These are phyloP conservation scores for Phrynosoma platyrhinos DNA, from an alignment of 2,113 vertebrate genomes.

Conservation along the genomic window DNA sequence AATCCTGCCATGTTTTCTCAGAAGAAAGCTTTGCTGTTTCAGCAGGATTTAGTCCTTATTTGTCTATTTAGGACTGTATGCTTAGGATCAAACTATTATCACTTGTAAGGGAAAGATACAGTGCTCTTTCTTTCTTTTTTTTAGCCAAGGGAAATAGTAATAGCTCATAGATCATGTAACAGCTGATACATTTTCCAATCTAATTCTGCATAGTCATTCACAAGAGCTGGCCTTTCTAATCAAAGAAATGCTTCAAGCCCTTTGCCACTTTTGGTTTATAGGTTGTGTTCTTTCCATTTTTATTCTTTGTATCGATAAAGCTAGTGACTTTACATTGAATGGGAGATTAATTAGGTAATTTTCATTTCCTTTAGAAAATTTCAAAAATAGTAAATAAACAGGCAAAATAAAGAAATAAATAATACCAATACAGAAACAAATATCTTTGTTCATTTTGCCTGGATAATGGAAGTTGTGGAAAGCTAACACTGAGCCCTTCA, in stretches of 20 bases:
- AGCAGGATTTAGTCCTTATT: neutral
- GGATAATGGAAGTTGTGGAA: constrained; percentile 1
- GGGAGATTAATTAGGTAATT: constrained; percentile 22
- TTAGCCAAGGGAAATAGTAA: neutral
- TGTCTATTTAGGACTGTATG: neutral
- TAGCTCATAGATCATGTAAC: neutral
- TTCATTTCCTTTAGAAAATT: constrained; percentile 21
- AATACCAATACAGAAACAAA: neutral
- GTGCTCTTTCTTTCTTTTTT: neutral
- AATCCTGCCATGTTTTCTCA: too few relatives aligned
- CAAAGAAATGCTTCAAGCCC: constrained; percentile 10
- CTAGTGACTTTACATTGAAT: constrained; percentile 32
- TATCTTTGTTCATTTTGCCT: neutral
- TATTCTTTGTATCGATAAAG: constrained; percentile 38
- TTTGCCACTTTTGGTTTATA: constrained; percentile 21
- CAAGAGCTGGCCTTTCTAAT: neutral
- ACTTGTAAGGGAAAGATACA: neutral
- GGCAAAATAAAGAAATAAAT: constrained; percentile 2
- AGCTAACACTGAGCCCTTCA: neutral
- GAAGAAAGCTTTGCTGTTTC: neutral
- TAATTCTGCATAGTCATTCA: constrained; percentile 8
- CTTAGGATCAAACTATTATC: neutral
- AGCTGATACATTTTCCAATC: neutral
- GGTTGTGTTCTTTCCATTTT: constrained; percentile 22
- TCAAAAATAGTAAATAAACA: constrained; percentile 11